Evolutionary conservation across 35 echinoderm and acorn worm species (phyloP).

Genomic region (Chiridota heheva): DNA sequence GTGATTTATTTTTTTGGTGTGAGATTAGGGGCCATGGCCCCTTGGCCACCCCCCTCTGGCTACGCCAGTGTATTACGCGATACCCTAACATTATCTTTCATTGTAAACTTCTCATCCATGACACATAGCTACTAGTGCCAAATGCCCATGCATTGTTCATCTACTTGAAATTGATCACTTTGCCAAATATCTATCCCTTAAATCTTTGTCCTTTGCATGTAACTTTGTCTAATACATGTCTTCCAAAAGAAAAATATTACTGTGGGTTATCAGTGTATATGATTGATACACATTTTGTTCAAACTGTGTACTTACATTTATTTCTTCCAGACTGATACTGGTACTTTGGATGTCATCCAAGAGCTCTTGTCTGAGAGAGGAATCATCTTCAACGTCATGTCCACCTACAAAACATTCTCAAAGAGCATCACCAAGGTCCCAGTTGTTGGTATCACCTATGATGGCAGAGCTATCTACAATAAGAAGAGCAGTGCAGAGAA

Average conservation of each 20-base stretch:
- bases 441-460: conserved; percentile 72
- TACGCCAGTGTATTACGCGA: no score
- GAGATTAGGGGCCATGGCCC: no score
- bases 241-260: neutral
- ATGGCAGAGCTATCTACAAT: conserved; percentile 50
- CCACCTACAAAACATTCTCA: conserved; percentile 57
- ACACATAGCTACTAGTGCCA: no score
- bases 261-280: neutral
- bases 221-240: no score
- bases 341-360: conserved; percentile 15
- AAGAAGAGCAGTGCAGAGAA: conserved; percentile 65
- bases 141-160: no score
- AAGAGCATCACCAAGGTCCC: conserved; percentile 59
- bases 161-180: no score
- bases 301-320: neutral
- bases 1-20: no score
- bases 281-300: neutral
- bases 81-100: no score
- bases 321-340: neutral
- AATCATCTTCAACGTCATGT: conserved; percentile 85
- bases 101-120: no score
- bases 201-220: no score
- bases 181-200: no score
- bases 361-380: conserved; percentile 43
- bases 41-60: no score